These are phyloP conservation scores for Puffinus mauretanicus DNA, from an alignment of 2,113 vertebrate genomes.

Conservation along the genomic window DNA sequence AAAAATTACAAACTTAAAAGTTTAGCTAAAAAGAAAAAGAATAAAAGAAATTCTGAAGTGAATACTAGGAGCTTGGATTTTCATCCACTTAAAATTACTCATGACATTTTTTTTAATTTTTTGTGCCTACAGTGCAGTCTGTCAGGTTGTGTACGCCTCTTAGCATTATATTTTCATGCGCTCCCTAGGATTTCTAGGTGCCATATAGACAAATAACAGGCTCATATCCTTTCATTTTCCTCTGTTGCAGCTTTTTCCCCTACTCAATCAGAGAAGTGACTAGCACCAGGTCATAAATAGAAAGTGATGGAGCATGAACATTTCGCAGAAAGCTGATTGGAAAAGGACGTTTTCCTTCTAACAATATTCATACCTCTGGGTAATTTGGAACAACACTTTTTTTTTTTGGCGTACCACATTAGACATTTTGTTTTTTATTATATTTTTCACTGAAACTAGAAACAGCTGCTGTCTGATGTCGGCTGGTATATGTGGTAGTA, in stretches of 20 bases:
- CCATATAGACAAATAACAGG: not conserved
- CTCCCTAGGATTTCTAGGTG: not conserved
- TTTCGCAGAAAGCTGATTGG: conserved; percentile 1
- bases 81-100: not conserved
- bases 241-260: not conserved
- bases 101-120: not conserved
- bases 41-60: not conserved
- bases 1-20: not conserved
- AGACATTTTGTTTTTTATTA: conserved; percentile 34
- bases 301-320: conserved; percentile 1
- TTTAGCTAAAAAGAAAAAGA: not conserved
- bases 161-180: not conserved
- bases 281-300: not conserved
- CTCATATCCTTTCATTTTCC: not conserved
- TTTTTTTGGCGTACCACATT: conserved; percentile 10
- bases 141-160: not conserved
- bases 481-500: conserved; percentile 41
- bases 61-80: not conserved
- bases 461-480: conserved; percentile 52
- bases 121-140: not conserved
- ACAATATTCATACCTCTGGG: conserved; percentile 35
- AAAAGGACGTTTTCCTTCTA: conserved; percentile 29
- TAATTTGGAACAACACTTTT: conserved; percentile 36
- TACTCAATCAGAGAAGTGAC: not conserved
- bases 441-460: conserved; percentile 60